Evolutionary conservation across 2,888 invertebrate species (phyloP), one percentile per base, ranked within the genome.

Genomic region (Caenorhabditis afra): DNA sequence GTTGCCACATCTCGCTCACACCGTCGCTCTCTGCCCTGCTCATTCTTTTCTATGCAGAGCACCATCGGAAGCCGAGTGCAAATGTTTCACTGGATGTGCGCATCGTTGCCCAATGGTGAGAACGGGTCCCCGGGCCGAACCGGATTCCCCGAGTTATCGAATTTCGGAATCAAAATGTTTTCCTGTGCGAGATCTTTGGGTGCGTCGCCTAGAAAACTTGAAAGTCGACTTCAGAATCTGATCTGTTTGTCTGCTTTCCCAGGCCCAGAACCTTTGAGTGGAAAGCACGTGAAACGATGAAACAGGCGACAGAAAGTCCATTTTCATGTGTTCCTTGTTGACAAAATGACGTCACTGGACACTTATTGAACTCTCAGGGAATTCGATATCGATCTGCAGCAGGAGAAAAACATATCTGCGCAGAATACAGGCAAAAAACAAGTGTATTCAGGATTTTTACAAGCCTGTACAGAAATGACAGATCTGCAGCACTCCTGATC

Each of bases 81-180:
- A 58, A 58, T 58, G 58, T 22, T 57, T 50, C 12, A 5, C 41
- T 64, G 62, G 71, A 57, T 57, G 55, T 71, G 47, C 52, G 55
- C 39, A 12, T 64, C 49, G 71, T 71, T 71, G 64, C 57, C 62
- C 71, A 20, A 71, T 49, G 71, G 71, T 71, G 41, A 57, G 64
- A 23, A 52, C 22, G n/a, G 4, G 29, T 23, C 52, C 22, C 22
- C 16, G 22, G 10, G 20, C n/a, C 18, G 2, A 35, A 41, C 35
- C 53, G 52, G 22, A 65, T 44, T 45, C 29, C 5, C 23, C 23
- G 44, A 61, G 23, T 70, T 70, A 61, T 70, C 70, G 44, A 41
- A 53, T 44, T n/a, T 35, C 37, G 47, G 61, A 45, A 70, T 62
- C 61, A 70, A 70, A 70, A 47, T 70, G 70, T 70, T 70, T 61